A percentile compares a stretch with the other conserved stretches of the same genome.
Evolutionary conservation across 2,113 vertebrate species (phyloP).

Genomic region (Ctenomys sociabilis): DNA sequence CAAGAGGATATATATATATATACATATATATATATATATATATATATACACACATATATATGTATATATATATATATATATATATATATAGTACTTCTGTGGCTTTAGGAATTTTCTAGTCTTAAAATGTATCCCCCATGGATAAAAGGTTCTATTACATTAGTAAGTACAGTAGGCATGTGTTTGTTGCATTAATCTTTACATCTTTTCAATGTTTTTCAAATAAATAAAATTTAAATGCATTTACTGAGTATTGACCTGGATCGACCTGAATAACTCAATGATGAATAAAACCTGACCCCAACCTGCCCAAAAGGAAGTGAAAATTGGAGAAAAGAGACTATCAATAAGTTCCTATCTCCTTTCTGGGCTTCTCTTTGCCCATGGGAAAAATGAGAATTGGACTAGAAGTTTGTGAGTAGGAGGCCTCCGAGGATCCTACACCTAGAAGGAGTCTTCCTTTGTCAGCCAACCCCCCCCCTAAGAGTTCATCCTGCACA

Average conservation of each 20-base stretch:
- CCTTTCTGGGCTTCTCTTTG: constrained; percentile 4
- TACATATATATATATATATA: too few relatives aligned
- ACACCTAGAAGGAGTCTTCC: not conserved
- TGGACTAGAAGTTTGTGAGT: not conserved
- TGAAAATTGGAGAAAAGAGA: not conserved
- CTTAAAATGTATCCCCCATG: not conserved
- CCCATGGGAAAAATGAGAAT: constrained; percentile 11
- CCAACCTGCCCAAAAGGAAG: not conserved
- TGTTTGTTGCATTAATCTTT: not conserved
- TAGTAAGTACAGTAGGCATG: not conserved
- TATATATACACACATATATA: too few relatives aligned
- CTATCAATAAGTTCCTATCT: not conserved
- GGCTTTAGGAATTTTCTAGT: not conserved
- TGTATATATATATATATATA: too few relatives aligned
- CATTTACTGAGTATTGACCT: not conserved
- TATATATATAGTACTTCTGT: not conserved
- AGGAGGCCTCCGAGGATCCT: constrained; percentile 14
- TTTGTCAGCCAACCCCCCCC: not conserved
- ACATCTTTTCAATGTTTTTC: constrained; percentile 16
- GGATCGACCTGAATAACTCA: not conserved
- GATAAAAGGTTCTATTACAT: not conserved
- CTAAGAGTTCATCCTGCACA: rapidly evolving
- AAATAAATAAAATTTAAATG: constrained; percentile 39
- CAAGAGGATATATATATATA: too few relatives aligned
- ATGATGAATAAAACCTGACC: not conserved